Conservation (phyloP, 2,888 invertebrate species). For the Antheraea assamensis region DNA sequence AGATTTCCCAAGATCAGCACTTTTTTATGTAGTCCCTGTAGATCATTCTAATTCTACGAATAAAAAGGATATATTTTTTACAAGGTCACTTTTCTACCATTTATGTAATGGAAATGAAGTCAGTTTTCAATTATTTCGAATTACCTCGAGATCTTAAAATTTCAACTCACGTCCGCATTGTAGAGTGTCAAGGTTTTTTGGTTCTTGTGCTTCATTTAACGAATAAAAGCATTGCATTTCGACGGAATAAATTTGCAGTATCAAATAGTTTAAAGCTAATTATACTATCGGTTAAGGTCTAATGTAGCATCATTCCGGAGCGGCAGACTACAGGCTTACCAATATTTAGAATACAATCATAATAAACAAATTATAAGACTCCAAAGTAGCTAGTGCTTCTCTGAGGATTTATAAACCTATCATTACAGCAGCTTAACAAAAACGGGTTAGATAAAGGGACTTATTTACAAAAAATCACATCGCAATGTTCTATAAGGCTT, state of each 20-base stretch:
- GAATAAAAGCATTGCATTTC: too few species aligned
- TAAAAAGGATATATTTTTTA: too few species aligned
- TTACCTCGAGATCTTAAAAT: not conserved
- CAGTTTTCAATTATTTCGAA: not conserved
- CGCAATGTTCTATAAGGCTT: not conserved
- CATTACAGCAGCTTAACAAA: not conserved
- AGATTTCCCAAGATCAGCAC: not conserved
- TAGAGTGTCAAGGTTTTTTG: not conserved
- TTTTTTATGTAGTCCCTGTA: not conserved
- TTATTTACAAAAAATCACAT: not conserved
- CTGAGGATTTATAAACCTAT: not conserved
- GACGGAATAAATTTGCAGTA: too few species aligned
- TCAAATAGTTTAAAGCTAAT: too few species aligned
- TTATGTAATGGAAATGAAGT: not conserved
- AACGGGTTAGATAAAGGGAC: not conserved
- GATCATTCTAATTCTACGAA: too few species aligned
- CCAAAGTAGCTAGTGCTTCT: too few species aligned
- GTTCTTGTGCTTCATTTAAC: not conserved
- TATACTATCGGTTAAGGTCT: too few species aligned
- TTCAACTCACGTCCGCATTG: not conserved
- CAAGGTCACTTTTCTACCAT: not conserved
- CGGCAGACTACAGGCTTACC: too few species aligned
- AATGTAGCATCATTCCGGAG: too few species aligned
- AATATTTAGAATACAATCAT: too few species aligned
- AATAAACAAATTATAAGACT: too few species aligned